A percentile compares a stretch with the other conserved stretches of the same genome.
phyloP scores from a whole-genome alignment of 2,888 invertebrate species.

The Apamea sordens region DNA sequence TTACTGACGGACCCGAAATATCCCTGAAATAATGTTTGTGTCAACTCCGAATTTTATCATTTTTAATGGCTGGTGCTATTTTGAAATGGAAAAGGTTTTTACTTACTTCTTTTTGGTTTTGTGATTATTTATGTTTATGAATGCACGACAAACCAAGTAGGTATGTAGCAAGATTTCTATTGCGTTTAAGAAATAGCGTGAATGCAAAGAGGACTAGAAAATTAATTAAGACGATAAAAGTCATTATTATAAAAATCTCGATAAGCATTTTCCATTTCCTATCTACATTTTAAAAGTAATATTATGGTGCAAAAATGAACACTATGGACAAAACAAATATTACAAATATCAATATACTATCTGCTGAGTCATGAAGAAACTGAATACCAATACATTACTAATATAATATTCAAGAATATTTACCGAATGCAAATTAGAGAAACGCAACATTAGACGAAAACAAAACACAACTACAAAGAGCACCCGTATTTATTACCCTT shows the following conservation, averaged over 20 bases:
- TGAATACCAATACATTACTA: not conserved
- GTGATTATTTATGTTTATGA: not conserved
- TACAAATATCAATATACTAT: no score
- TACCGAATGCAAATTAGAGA: slow-evolving; percentile 54
- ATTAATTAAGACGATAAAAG: not conserved
- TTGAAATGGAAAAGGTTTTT: slow-evolving; percentile 21
- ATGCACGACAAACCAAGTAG: not conserved
- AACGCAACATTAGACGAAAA: slow-evolving; percentile 78
- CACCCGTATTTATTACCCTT: slow-evolving; percentile 85
- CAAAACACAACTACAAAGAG: slow-evolving; percentile 75
- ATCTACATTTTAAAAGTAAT: not conserved
- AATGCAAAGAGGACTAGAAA: not conserved
- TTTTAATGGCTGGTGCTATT: slow-evolving; percentile 42
- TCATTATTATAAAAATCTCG: not conserved
- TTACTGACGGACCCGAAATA: slow-evolving; percentile 77
- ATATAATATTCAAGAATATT: slow-evolving; percentile 35
- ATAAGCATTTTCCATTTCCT: not conserved
- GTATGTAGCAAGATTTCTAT: not conserved
- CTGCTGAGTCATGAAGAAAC: not conserved
- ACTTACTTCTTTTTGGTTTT: not conserved
- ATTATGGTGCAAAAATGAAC: not conserved
- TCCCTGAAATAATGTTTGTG: slow-evolving; percentile 71
- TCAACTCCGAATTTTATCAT: slow-evolving; percentile 64
- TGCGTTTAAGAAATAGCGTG: not conserved
- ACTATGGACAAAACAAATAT: not conserved